A percentile compares a stretch with the other conserved stretches of the same genome.
These are phyloP conservation scores for Himantopus leucocephalus DNA, from an alignment of 2,113 vertebrate genomes.

Conservation along the genomic window DNA sequence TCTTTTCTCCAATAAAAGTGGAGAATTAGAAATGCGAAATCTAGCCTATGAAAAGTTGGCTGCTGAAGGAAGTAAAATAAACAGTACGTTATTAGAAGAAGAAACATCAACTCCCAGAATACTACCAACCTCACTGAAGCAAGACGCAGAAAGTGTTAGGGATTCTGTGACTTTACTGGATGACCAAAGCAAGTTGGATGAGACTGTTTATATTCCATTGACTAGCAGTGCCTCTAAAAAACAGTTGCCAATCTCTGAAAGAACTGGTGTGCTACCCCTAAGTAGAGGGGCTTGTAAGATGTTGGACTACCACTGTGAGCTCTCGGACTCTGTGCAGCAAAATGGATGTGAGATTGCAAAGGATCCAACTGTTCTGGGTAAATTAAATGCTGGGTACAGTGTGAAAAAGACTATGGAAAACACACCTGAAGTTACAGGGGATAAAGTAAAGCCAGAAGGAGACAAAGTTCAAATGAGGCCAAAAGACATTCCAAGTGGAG, in stretches of 20 bases:
- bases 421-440: background rate
- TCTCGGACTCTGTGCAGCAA: constrained; percentile 9
- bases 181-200: constrained; percentile 61
- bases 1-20: background rate
- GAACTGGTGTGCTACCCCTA: background rate
- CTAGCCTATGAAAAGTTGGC: background rate
- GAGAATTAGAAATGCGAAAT: background rate
- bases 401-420: constrained; percentile 17
- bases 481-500: constrained; percentile 4
- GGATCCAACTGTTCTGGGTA: background rate
- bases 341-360: background rate
- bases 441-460: background rate
- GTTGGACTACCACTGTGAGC: background rate
- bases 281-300: background rate
- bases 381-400: background rate
- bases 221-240: constrained; percentile 66
- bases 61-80: constrained; percentile 8
- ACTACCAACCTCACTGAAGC: background rate
- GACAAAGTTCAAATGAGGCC: constrained; percentile 44
- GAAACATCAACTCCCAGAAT: background rate
- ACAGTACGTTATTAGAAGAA: background rate
- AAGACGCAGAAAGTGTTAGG: constrained; percentile 35
- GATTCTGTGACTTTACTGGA: constrained; percentile 49
- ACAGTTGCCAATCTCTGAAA: background rate
- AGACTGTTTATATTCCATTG: constrained; percentile 76